Percentiles rank a stretch among this genome's conserved stretches.
Evolutionary conservation across 2,113 vertebrate species (phyloP).

Genomic region (Campylorhamphus procurvoides): DNA sequence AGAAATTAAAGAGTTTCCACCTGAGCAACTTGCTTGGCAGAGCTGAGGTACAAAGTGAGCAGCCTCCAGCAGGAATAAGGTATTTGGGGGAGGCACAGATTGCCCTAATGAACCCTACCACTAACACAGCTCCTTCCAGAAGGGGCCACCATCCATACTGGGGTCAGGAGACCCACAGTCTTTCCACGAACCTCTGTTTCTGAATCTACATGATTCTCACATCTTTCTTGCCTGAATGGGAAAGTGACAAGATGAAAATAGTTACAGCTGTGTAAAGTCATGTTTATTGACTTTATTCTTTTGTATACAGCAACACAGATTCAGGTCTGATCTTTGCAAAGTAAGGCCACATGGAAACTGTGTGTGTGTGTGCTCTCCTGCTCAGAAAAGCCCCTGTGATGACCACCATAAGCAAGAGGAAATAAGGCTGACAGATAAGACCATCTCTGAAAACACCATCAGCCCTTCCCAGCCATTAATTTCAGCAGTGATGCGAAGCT

Average conservation of each 20-base stretch:
- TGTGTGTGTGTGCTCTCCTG: background rate
- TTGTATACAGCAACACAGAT: background rate
- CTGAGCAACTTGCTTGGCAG: background rate
- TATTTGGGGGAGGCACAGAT: background rate
- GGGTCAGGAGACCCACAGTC: background rate
- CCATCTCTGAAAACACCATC: background rate
- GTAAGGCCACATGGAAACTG: background rate
- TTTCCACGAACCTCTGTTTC: background rate
- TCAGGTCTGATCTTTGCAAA: background rate
- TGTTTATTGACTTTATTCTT: background rate
- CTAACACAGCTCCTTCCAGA: background rate
- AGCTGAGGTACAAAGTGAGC: background rate
- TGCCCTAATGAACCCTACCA: background rate
- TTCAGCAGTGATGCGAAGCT: background rate
- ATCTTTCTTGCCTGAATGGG: background rate
- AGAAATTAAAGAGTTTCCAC: background rate
- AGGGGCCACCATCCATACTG: accelerated
- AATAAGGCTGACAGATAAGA: background rate
- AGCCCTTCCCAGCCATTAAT: background rate
- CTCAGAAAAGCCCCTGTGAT: background rate
- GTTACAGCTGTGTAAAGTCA: background rate
- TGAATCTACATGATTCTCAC: background rate
- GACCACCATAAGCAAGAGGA: background rate
- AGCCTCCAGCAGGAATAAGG: background rate
- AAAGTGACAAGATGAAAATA: background rate